Base-by-base conservation (phyloP, 2,797 vertebrate genomes). In the Pyrocephalus nanus region DNA sequence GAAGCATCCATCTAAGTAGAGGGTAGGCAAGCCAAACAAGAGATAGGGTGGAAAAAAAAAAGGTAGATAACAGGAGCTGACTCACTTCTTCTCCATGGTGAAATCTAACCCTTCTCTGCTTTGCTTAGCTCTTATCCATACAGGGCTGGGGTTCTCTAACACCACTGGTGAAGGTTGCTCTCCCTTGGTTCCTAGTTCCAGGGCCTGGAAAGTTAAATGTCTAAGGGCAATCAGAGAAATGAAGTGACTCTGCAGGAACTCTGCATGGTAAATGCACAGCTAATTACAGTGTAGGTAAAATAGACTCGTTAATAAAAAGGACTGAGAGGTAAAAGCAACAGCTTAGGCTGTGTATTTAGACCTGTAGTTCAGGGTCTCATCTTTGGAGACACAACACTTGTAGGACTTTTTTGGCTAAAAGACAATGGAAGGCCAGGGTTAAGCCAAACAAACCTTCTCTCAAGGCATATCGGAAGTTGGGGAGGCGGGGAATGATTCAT, bases 401-500 rank as follows among this genome's bases (percentile, higher is more conserved):
- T 30, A 38, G 53, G 43, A 47, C 84, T 34, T 69, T 84, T 84
- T 86, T 70, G 53, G 22, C 25, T 88, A 19, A 84, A 76, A 92
- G 54, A 36, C 58, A 86, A 67, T 6, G 23, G 29, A 88, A 58
- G 78, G 27, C 76, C 81, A 71, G 65, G 87, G 58, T 90, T 73
- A 88, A 96, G 45, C 53, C 69, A 80, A 80, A 71, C 51, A 50
- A 91, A 88, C 92, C 87, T 79, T 75, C 79, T 90, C 92, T 91
- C 75, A 62, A 86, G 53, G 91, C 64, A 0, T 61, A 64, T 94
- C 27, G 65, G 93, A 96, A 96, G 91, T 89, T 69, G 58, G 73
- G 82, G 94, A 94, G 85, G 92, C 12, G 3, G 62, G 70, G 42
- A 91, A 20, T 97, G 96, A 78, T 84, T 96, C 92, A 95, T 91